A percentile compares a stretch with the other conserved stretches of the same genome.
These are phyloP conservation scores for Channa striata DNA, from an alignment of 2,797 vertebrate genomes.

Conservation along the genomic window DNA sequence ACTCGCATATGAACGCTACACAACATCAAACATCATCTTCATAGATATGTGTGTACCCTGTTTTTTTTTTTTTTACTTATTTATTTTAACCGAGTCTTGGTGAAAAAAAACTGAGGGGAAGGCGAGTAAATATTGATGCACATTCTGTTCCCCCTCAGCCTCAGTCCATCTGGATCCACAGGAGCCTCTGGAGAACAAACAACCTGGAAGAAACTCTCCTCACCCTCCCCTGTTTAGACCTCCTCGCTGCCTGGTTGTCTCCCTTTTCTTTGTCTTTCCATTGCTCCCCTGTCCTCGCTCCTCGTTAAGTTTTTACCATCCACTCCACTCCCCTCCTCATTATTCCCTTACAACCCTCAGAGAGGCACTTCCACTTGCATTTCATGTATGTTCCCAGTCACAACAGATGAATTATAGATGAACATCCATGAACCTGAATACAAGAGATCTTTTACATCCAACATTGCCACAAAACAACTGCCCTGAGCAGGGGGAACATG, in stretches of 20 bases:
- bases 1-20: not conserved
- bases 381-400: slow-evolving; percentile 56
- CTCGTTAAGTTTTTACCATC: slow-evolving; percentile 44
- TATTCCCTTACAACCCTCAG: slow-evolving; percentile 16
- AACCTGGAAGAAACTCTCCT: slow-evolving; percentile 59
- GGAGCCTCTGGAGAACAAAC: slow-evolving; percentile 63
- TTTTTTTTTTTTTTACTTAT: not conserved
- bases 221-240: slow-evolving; percentile 20
- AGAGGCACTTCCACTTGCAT: slow-evolving; percentile 45
- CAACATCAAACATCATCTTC: not conserved
- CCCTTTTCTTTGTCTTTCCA: slow-evolving; percentile 28
- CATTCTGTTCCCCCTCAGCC: slow-evolving; percentile 61
- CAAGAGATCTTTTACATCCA: slow-evolving; percentile 44
- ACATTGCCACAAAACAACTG: slow-evolving; percentile 1
- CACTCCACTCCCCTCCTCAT: slow-evolving; percentile 9
- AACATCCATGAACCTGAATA: slow-evolving; percentile 52
- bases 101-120: slow-evolving; percentile 24
- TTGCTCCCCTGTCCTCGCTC: not conserved
- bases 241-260: slow-evolving; percentile 18
- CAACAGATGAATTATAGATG: slow-evolving; percentile 71
- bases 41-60: not conserved
- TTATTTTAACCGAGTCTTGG: not conserved
- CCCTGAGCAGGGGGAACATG: slow-evolving; percentile 39
- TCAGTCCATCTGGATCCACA: slow-evolving; percentile 69
- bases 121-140: slow-evolving; percentile 71